phyloP scores from a whole-genome alignment of 2,888 invertebrate genomes.

The Germaria angustata region DNA sequence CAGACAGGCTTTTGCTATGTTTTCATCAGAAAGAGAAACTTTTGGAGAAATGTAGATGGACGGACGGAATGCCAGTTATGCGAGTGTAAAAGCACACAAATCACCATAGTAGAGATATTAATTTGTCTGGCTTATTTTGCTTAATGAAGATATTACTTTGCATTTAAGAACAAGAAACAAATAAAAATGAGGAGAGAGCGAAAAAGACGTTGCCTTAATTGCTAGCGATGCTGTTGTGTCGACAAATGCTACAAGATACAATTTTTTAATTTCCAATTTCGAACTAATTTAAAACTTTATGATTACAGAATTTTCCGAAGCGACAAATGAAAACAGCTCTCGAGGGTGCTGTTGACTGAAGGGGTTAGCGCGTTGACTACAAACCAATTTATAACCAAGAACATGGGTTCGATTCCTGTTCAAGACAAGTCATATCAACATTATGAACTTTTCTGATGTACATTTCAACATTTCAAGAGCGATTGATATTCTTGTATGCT shows the following conservation, averaged over 20 bases:
- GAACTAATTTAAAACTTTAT: too few relatives aligned
- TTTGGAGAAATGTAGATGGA: conserved; percentile 23
- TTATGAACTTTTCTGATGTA: too few relatives aligned
- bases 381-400: too few relatives aligned
- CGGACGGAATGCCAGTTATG: background rate
- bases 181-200: background rate
- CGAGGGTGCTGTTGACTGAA: too few relatives aligned
- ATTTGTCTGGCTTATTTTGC: conserved; percentile 45
- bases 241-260: conserved; percentile 5
- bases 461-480: too few relatives aligned
- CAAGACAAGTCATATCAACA: too few relatives aligned
- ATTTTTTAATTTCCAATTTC: background rate
- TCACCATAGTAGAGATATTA: conserved; percentile 27
- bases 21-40: conserved; percentile 19
- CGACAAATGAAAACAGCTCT: too few relatives aligned
- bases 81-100: conserved; percentile 23
- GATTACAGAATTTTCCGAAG: too few relatives aligned
- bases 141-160: conserved; percentile 58
- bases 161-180: conserved; percentile 3
- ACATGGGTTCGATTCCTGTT: too few relatives aligned
- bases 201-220: conserved; percentile 26
- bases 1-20: conserved; percentile 28
- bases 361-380: too few relatives aligned
- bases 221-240: background rate
- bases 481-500: too few relatives aligned